phyloP scores from a whole-genome alignment of 2,113 vertebrate genomes.

The Amphiprion ocellaris region DNA sequence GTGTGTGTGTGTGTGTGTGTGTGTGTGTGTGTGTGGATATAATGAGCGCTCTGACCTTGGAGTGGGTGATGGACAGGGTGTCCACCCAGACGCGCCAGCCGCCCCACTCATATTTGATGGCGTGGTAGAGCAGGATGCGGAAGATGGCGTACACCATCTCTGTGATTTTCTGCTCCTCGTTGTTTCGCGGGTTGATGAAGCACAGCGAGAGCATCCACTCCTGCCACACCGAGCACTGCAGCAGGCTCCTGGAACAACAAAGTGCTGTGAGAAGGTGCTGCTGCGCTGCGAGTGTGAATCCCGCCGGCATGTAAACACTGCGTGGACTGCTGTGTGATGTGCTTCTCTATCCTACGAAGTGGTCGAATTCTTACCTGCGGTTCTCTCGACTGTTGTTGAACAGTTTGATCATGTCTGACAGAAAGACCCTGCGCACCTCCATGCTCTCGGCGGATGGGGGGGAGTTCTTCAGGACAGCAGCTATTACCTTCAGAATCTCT shows the following conservation, averaged over 20 bases:
- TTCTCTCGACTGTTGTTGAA: slow-evolving; percentile 99
- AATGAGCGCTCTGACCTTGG: slow-evolving; percentile 90
- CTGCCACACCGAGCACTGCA: slow-evolving; percentile 99
- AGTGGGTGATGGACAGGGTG: slow-evolving; percentile 98
- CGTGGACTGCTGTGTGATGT: not conserved
- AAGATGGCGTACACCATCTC: slow-evolving; percentile 99
- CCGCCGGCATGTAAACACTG: slow-evolving; percentile 7
- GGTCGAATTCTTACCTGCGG: slow-evolving; percentile 88
- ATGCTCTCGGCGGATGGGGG: slow-evolving; percentile 89
- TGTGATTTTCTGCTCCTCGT: slow-evolving; percentile 97
- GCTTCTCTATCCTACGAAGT: not conserved
- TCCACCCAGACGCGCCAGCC: slow-evolving; percentile 99
- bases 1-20: slow-evolving; percentile 13
- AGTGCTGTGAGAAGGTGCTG: slow-evolving; percentile 2
- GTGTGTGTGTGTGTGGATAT: slow-evolving; percentile 19
- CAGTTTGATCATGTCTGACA: slow-evolving; percentile 99
- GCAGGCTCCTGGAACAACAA: slow-evolving; percentile 89
- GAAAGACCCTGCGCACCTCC: slow-evolving; percentile 94
- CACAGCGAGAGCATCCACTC: slow-evolving; percentile 99
- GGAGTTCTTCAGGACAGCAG: slow-evolving; percentile 91
- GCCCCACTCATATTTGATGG: slow-evolving; percentile 98
- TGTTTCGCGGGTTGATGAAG: slow-evolving; percentile 92
- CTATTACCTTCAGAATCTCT: slow-evolving; percentile 98
- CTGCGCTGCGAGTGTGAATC: not conserved
- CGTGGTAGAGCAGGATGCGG: slow-evolving; percentile 97